phyloP scores from a whole-genome alignment of 2,797 vertebrate genomes.

The Australoheros facetus region DNA sequence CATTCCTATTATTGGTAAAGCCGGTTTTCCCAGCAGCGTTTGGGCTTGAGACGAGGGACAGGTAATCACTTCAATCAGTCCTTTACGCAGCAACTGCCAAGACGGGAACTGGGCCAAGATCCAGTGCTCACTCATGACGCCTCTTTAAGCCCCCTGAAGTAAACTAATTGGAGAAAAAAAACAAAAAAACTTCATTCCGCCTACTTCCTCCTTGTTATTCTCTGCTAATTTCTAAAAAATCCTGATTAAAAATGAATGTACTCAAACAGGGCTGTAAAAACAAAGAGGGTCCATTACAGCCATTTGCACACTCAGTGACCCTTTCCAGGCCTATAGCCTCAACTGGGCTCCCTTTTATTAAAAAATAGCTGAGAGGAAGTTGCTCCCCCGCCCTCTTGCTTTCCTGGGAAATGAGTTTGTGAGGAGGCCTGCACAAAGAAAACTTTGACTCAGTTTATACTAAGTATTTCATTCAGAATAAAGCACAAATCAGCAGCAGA shows the following conservation, averaged over 20 bases:
- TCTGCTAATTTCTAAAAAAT: slow-evolving; percentile 42
- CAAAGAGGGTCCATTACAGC: slow-evolving; percentile 54
- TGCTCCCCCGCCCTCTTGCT: neutral
- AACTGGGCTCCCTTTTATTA: slow-evolving; percentile 30
- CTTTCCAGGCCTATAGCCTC: slow-evolving; percentile 28
- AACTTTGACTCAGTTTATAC: slow-evolving; percentile 11
- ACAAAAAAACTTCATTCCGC: neutral
- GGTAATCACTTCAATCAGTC: slow-evolving; percentile 48
- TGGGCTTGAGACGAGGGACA: slow-evolving; percentile 48
- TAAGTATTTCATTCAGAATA: slow-evolving; percentile 28
- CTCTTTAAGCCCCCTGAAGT: slow-evolving; percentile 13
- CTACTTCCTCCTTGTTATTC: slow-evolving; percentile 30
- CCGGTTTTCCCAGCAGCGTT: slow-evolving; percentile 65
- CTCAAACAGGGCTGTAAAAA: slow-evolving; percentile 57
- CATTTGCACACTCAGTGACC: slow-evolving; percentile 45
- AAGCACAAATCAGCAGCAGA: slow-evolving; percentile 24
- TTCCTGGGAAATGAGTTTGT: slow-evolving; percentile 52
- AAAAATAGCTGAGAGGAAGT: slow-evolving; percentile 34
- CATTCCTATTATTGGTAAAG: slow-evolving; percentile 52
- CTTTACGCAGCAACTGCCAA: slow-evolving; percentile 48
- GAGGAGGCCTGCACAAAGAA: neutral
- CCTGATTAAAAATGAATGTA: slow-evolving; percentile 66
- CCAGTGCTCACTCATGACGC: slow-evolving; percentile 34
- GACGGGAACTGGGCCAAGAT: slow-evolving; percentile 32
- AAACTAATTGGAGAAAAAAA: neutral